Conservation (phyloP, 2,113 vertebrate genomes). For the Rafetus swinhoei region DNA sequence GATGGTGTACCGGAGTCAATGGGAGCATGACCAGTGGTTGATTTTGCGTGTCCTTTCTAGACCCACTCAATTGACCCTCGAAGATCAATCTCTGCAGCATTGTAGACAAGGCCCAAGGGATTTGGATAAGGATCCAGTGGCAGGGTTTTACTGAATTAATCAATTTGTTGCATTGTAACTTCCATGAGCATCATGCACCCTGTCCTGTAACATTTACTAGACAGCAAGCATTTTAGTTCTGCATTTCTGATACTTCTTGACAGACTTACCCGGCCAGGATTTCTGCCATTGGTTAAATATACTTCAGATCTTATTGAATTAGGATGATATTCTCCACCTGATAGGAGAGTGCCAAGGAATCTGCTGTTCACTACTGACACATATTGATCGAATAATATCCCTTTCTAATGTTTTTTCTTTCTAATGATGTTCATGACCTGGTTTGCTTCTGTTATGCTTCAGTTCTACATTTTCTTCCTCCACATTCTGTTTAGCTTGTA, state of each 20-base stretch:
- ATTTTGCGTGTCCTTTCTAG: no score
- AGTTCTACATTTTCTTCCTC: neutral
- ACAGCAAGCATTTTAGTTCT: neutral
- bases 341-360: slow-evolving; percentile 39
- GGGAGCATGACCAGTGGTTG: no score
- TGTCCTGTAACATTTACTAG: neutral
- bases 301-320: neutral
- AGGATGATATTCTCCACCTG: slow-evolving; percentile 25
- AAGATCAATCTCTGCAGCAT: no score
- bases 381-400: neutral
- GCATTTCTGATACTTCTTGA: neutral
- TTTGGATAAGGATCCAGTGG: slow-evolving; percentile 5
- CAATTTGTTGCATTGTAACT: neutral
- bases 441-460: neutral
- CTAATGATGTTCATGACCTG: neutral
- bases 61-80: no score
- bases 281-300: neutral
- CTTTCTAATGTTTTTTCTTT: slow-evolving; percentile 9
- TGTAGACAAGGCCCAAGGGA: neutral
- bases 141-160: neutral
- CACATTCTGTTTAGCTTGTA: neutral
- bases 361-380: neutral
- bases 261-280: neutral
- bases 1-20: no score
- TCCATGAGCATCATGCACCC: neutral